A percentile compares a stretch with the other conserved stretches of the same genome.
Conservation (phyloP, 2,113 vertebrate genomes). For the Phalacrocorax brasilianus region DNA sequence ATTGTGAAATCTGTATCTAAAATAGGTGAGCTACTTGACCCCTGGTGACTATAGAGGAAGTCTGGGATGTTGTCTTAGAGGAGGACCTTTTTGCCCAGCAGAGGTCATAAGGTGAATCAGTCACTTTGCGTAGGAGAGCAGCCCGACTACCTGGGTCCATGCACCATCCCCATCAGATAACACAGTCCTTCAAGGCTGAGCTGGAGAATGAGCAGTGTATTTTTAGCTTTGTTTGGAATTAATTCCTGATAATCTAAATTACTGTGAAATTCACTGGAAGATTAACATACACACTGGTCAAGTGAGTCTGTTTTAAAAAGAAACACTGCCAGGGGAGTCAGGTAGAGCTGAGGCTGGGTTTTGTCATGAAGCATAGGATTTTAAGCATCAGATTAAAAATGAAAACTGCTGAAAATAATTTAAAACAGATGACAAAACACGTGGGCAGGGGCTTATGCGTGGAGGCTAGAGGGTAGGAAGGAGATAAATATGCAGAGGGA, state of each 20-base stretch:
- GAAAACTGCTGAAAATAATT: neutral
- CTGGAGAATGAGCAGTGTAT: neutral
- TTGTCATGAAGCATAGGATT: neutral
- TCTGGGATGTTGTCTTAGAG: neutral
- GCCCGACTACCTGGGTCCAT: neutral
- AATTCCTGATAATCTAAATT: conserved; percentile 18
- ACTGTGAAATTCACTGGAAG: neutral
- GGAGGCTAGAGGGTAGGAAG: neutral
- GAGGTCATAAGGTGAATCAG: neutral
- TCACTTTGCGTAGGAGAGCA: neutral
- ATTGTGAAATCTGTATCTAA: neutral
- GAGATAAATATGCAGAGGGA: neutral
- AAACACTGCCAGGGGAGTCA: neutral
- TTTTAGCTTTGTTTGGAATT: conserved; percentile 8
- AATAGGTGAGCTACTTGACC: neutral
- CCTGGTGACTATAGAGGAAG: neutral
- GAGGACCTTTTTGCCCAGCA: neutral
- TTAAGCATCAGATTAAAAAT: neutral
- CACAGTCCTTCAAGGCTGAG: neutral
- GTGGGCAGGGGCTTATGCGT: neutral
- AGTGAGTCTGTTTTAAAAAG: neutral
- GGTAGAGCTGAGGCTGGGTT: neutral
- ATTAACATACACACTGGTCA: neutral
- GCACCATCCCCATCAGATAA: neutral
- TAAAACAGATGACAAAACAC: neutral